Evolutionary conservation across 1,140 invertebrate genomes (phyloP).

Genomic region (Leptinotarsa defecta): DNA sequence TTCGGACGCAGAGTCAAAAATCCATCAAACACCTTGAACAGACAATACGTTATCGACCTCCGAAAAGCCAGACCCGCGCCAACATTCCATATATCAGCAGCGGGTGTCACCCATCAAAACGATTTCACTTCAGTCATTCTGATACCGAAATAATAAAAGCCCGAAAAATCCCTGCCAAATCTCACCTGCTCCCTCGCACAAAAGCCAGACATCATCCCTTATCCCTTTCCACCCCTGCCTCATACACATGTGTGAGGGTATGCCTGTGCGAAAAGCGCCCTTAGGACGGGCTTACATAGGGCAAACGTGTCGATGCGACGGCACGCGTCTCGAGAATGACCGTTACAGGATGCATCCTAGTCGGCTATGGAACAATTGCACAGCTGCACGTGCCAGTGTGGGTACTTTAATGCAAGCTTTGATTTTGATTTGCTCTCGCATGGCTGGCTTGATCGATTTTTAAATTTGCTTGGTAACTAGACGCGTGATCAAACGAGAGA

Average conservation of each 20-base stretch:
- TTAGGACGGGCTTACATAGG: conserved; percentile 14
- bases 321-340: conserved; percentile 43
- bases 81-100: conserved; percentile 26
- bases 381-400: conserved; percentile 42
- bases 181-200: conserved; percentile 37
- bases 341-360: conserved; percentile 45
- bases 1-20: background rate
- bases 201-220: conserved; percentile 36
- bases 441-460: conserved; percentile 16
- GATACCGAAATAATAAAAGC: conserved; percentile 21
- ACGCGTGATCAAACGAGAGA: background rate
- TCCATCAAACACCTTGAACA: conserved; percentile 2
- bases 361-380: conserved; percentile 40
- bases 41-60: conserved; percentile 4
- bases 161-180: conserved; percentile 33
- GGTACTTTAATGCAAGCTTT: conserved; percentile 15
- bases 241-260: conserved; percentile 35
- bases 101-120: conserved; percentile 34
- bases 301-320: conserved; percentile 22
- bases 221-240: conserved; percentile 34
- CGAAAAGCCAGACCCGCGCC: background rate
- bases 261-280: conserved; percentile 31
- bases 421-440: conserved; percentile 13
- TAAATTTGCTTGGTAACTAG: background rate
- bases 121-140: background rate